Evolutionary conservation across 1,140 invertebrate species (phyloP), one percentile per base, ranked within the genome.

Genomic region (Anthonomus grandis): DNA sequence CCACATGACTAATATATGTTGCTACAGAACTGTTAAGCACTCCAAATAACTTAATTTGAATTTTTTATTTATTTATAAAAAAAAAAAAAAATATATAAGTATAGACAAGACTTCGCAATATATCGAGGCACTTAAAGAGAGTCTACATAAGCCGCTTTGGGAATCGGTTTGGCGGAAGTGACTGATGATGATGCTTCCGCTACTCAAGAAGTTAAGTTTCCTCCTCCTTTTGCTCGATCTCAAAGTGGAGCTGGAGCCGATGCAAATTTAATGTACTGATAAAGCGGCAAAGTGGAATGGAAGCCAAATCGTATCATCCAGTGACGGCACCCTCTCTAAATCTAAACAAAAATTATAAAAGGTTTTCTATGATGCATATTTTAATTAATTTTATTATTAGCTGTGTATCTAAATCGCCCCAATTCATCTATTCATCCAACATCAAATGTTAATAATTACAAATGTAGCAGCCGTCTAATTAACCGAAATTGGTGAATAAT

Each of bases 131-230:
- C 69, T 69, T 69, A 70, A n/a, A 70, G 63, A 59, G 58, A 46
- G 60, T 60, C 51, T 57, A 44, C 52, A 46, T 64, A 70, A 69
- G 64, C 67, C 66, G 69, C 69, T 70, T 70, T 69, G 67, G 67
- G 69, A 70, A 69, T 70, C 64, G 63, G n/a, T n/a, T n/a, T n/a
- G n/a, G 60, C 63, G 64, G 68, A 70, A 65, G 65, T 68, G n/a
- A n/a, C n/a, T n/a, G n/a, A n/a, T n/a, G n/a, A n/a, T 54, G 37
- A 53, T 64, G 58, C 64, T 67, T 67, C 67, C 67, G 67, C 59
- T n/a, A n/a, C n/a, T 63, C 61, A 55, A 61, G 60, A 61, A 66
- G 63, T 66, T 66, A 63, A 51, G n/a, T 31, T n/a, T 31, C 27
- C 47, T 37, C 45, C 47, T 50, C 12, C 47, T 23, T 50, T 15